Base-by-base conservation (phyloP, 2,113 vertebrate genomes). In the Baryphthengus martii region DNA sequence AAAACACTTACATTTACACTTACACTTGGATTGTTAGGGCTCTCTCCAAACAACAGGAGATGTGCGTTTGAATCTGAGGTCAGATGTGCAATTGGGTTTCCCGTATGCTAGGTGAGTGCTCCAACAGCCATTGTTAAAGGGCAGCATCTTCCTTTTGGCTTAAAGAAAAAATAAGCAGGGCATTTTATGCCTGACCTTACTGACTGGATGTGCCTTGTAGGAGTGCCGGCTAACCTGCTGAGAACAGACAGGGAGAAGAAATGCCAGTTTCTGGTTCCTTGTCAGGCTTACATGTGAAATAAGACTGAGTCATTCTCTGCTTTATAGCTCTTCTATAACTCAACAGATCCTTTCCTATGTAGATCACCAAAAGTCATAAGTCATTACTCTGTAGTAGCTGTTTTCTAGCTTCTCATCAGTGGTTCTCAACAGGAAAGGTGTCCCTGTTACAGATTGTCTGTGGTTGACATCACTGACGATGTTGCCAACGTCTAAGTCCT, bases 391-490 rank as follows among this genome's bases (percentile, higher is more conserved):
- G 40, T 49, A 52, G 37, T 59, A 79, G 66, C 26, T 68, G 21
- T 72, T 91, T 76, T 45, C 25, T 88, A 65, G 58, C 23, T 4
- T 13, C 26, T 85, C 8, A 28, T 68, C 47, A 58, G 67, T 19
- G 52, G 6, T 77, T 93, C 44, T 70, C 26, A 40, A 50, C 45
- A 52, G 44, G 35, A 42, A 83, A 28, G 23, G 15, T 71, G 59
- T 77, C 79, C 21, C 26, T 73, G 4, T 76, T 67, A 29, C 20
- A 73, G 33, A 7, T 31, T 3, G 0, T 31, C 39, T 56, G 18
- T 59, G 33, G 17, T n/a, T 94, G 62, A 78, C 33, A 47, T 9
- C 45, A 24, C 31, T 78, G 42, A 55, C 0, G 0, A 4, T 56
- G 31, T 58, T 71, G 37, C 37, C 18, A 62, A 3, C 18, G 16